A percentile compares a stretch with the other conserved stretches of the same genome.
Evolutionary conservation across 2,113 vertebrate genomes (phyloP).

Genomic region (Nannospalax galili): DNA sequence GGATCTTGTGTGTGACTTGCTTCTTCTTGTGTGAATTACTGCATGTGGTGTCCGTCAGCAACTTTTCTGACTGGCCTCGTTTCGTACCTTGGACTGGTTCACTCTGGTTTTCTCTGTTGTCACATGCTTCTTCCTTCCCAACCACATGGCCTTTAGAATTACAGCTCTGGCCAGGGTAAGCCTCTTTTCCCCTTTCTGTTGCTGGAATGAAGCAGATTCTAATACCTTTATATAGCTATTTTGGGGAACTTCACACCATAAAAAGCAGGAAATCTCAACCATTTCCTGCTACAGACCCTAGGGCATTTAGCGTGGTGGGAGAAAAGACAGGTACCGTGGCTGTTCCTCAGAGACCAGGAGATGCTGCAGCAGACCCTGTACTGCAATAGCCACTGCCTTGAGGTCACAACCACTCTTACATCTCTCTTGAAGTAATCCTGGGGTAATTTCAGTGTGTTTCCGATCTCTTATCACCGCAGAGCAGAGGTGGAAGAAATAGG

Average conservation of each 20-base stretch:
- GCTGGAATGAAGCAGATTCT: background rate
- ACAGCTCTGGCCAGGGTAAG: background rate
- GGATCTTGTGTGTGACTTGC: background rate
- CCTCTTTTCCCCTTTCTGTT: background rate
- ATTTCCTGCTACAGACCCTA: background rate
- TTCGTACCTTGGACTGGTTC: background rate
- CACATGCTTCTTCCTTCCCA: background rate
- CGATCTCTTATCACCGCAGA: background rate
- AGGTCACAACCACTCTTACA: background rate
- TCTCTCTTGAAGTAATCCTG: background rate
- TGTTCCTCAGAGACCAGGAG: background rate
- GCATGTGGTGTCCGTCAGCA: background rate
- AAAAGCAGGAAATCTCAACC: background rate
- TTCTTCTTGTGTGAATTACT: too few species aligned
- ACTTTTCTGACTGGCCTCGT: background rate
- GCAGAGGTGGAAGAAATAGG: background rate
- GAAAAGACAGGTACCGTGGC: background rate
- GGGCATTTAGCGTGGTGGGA: background rate
- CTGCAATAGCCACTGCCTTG: background rate
- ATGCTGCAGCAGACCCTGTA: background rate
- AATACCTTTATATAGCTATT: background rate
- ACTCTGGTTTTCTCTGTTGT: background rate
- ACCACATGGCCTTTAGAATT: background rate
- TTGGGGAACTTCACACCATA: background rate
- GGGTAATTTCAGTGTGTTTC: background rate